Base-by-base conservation (phyloP, 1,140 invertebrate genomes). In the Rhynchophorus ferrugineus region DNA sequence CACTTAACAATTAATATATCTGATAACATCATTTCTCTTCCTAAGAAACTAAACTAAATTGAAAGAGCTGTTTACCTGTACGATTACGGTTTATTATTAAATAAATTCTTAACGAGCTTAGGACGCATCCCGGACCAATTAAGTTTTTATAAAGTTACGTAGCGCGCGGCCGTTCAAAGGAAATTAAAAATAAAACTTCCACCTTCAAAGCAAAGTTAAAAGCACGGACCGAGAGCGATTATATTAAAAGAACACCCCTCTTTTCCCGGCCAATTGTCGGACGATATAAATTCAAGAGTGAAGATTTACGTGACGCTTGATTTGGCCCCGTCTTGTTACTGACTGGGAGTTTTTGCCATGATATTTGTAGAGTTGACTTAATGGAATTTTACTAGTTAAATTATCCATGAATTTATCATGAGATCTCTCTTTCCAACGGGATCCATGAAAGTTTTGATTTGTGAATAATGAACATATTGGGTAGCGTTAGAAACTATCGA, bases 301-400 rank as follows among this genome's bases (percentile, higher is more conserved):
- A 45, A 48, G 58, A 62, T 62, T 62, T 60, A 41, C 58, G 59
- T 53, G 61, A 53, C 60, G 54, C 59, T 63, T 61, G 61, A 63
- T 59, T 61, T 54, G 50, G 46, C 54, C 56, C 54, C 44, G 48
- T 35, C 44, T 44, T 54, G 14, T 38, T 37, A 24, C 36, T 44
- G 22, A 48, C 21, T 33, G n/a, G 17, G 49, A 52, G 42, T 45
- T 52, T 52, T 45, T 38, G 42, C 24, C 5, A 29, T 11, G 24
- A n/a, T n/a, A n/a, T n/a, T n/a, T n/a, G n/a, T n/a, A n/a, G n/a
- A n/a, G n/a, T n/a, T n/a, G n/a, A n/a, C n/a, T n/a, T n/a, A n/a
- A n/a, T n/a, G n/a, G n/a, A n/a, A n/a, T n/a, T n/a, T n/a, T n/a
- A n/a, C n/a, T n/a, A n/a, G n/a, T n/a, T n/a, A n/a, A n/a, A n/a